Conservation (phyloP, 2,888 invertebrate species). For the Oxytorus armatus region DNA sequence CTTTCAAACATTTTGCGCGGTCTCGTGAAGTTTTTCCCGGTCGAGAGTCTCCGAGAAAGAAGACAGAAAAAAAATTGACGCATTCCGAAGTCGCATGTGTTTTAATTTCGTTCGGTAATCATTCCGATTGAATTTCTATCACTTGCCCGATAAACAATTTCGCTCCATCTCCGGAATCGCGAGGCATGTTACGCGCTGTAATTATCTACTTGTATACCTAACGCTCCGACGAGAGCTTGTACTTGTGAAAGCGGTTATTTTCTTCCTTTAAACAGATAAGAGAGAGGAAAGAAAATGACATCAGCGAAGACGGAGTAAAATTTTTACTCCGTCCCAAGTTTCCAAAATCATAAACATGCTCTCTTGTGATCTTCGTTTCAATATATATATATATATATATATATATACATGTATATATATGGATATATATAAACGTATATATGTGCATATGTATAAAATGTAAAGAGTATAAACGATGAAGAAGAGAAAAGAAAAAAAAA, state of each 20-base stretch:
- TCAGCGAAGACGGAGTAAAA: constrained; percentile 50
- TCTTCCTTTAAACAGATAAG: neutral
- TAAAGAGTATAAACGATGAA: constrained; percentile 51
- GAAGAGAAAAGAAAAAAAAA: constrained; percentile 27
- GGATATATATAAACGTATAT: constrained; percentile 17
- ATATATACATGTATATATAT: constrained; percentile 23
- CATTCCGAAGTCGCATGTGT: neutral
- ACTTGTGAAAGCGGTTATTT: neutral
- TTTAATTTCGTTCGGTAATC: constrained; percentile 1
- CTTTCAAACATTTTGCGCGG: neutral
- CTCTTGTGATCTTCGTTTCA: constrained; percentile 52
- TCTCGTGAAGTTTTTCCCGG: constrained; percentile 11
- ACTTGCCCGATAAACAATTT: neutral
- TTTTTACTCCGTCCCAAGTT: constrained; percentile 13
- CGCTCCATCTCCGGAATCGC: neutral
- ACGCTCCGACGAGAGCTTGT: neutral
- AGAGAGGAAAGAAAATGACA: neutral
- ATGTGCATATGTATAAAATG: no score
- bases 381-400: constrained; percentile 47
- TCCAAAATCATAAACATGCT: constrained; percentile 39
- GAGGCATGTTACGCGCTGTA: neutral
- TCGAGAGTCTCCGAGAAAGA: constrained; percentile 23
- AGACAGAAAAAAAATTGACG: neutral
- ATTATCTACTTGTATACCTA: no score
- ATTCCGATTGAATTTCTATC: constrained; percentile 21